These are phyloP conservation scores for Ornithoptera priamus DNA, from an alignment of 2,888 invertebrate genomes.

Conservation along the genomic window DNA sequence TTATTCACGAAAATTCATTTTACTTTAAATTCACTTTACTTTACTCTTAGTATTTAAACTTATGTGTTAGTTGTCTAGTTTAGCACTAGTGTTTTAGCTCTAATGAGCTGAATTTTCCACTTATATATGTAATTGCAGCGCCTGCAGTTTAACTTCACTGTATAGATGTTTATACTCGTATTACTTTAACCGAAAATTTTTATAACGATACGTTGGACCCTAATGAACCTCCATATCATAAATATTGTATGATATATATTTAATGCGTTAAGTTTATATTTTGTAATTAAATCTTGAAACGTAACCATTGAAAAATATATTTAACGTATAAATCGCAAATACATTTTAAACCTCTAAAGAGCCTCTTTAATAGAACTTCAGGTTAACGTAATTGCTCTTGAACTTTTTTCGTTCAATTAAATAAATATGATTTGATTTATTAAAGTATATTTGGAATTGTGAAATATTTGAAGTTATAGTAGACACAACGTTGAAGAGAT, in stretches of 20 bases:
- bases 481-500: neutral
- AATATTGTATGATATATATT: neutral
- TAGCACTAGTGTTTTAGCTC: neutral
- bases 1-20: no score
- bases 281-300: neutral
- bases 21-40: no score
- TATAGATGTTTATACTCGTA: neutral
- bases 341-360: neutral
- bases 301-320: constrained; percentile 5
- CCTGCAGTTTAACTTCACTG: constrained; percentile 1
- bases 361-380: neutral
- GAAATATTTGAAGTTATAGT: neutral
- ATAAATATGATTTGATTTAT: neutral
- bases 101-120: neutral
- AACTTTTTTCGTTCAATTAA: constrained; percentile 6
- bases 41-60: no score
- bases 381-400: constrained; percentile 3
- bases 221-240: neutral
- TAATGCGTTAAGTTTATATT: neutral
- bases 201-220: neutral
- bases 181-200: neutral
- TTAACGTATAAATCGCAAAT: constrained; percentile 4
- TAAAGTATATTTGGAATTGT: neutral
- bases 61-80: neutral
- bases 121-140: neutral